Evolutionary conservation across 2,888 invertebrate genomes (phyloP).

Genomic region (Eilema caniola): DNA sequence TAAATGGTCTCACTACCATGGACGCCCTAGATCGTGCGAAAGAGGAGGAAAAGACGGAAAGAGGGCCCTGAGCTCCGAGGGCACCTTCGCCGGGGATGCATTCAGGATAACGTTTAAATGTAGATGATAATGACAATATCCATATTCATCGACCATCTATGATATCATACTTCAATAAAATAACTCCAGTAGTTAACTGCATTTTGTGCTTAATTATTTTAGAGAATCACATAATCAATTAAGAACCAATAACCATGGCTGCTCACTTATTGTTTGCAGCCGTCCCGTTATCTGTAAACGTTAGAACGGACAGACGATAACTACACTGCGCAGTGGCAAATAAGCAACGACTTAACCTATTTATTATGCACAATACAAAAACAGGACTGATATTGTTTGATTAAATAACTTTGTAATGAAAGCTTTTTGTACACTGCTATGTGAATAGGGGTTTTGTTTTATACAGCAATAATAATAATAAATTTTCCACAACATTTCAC

Average conservation of each 20-base stretch:
- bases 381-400: conserved; percentile 29
- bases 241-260: neutral
- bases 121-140: too few species aligned
- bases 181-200: neutral
- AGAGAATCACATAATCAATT: neutral
- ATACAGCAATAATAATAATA: too few species aligned
- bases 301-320: conserved; percentile 71
- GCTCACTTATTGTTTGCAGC: conserved; percentile 27
- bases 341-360: conserved; percentile 76
- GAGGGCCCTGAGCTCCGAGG: too few species aligned
- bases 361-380: conserved; percentile 59
- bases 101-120: too few species aligned
- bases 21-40: too few species aligned
- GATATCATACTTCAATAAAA: too few species aligned
- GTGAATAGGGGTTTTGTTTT: neutral
- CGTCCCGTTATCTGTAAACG: conserved; percentile 74
- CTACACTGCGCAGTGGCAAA: conserved; percentile 74
- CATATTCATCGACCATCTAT: too few species aligned
- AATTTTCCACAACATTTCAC: too few species aligned
- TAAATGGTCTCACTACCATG: too few species aligned
- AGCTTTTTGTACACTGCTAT: neutral
- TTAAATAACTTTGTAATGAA: conserved; percentile 17
- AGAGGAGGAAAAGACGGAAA: too few species aligned
- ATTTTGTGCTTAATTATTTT: neutral
- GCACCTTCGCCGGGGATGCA: too few species aligned